Base-by-base conservation (phyloP, 2,888 invertebrate genomes). In the Mantis religiosa region DNA sequence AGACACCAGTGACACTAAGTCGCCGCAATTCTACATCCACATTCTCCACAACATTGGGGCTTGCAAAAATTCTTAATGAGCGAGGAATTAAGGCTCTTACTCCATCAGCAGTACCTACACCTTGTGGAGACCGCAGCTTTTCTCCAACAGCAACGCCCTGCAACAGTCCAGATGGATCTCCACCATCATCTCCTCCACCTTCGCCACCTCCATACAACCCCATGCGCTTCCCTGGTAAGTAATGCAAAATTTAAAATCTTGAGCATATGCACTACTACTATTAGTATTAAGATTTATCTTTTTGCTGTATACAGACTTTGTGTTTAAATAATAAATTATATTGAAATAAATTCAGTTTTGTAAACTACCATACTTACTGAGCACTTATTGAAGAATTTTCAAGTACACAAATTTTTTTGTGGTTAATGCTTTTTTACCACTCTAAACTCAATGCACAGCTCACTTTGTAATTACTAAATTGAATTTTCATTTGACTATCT, bases 131-230 rank as follows among this genome's bases (percentile, higher is more conserved):
- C 3, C 95, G 95, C 90, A 95, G 94, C 92, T 97, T 95, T 93
- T 95, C 97, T 12, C 97, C 97, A 6, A 98, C 98, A 0, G 97
- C 97, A 12, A 98, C 98, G 9, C 98, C 98, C 2, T 97, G 97
- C 92, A 98, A 98, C 93, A 97, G 97, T 92, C 98, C 98, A 1
- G 96, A 96, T 91, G 95, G 95, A n/a, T 93, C 96, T 54, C 96
- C 96, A 1, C 94, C 95, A 0, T 93, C 93, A 1, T 94, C 94
- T 0, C 92, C 94, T 83, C 93, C 94, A 85, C 94, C 94, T 25
- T 96, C 96, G 0, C 96, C 96, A 14, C 94, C 95, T 27, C 94
- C 94, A 2, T 94, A 94, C 81, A 94, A 94, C 27, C 92, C 95
- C 41, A 94, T 94, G 92, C 94, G 94, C 88, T 93, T 95, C 89